Evolutionary conservation across 2,113 vertebrate species (phyloP).

Genomic region (Rafetus swinhoei): DNA sequence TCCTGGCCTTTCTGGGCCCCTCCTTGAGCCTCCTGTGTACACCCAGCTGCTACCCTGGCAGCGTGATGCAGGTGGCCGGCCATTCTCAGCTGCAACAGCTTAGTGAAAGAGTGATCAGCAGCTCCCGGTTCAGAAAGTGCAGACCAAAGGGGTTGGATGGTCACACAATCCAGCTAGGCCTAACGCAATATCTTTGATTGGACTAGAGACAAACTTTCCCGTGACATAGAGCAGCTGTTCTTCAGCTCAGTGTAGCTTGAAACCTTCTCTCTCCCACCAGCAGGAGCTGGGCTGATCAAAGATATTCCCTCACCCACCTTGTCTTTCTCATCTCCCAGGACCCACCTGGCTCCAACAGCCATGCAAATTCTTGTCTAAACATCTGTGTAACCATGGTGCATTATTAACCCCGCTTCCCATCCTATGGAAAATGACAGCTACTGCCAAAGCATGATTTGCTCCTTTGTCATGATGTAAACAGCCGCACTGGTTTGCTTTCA

Average conservation of each 20-base stretch:
- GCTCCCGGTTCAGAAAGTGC: background rate
- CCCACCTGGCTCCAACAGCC: background rate
- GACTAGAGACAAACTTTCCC: background rate
- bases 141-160: background rate
- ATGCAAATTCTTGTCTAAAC: background rate
- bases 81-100: no score
- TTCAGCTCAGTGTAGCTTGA: background rate
- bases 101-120: background rate
- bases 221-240: background rate
- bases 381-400: background rate
- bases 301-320: background rate
- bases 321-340: background rate
- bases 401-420: background rate
- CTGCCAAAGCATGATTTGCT: background rate
- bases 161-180: background rate
- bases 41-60: background rate
- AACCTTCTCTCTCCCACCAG: background rate
- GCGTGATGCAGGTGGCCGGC: no score
- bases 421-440: background rate
- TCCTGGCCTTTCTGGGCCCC: slow-evolving; percentile 45
- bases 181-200: background rate
- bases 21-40: background rate
- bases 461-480: background rate
- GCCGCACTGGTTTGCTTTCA: background rate
- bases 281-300: background rate